Conservation (phyloP, 2,113 vertebrate species). For the Corythornis vintsioides region DNA sequence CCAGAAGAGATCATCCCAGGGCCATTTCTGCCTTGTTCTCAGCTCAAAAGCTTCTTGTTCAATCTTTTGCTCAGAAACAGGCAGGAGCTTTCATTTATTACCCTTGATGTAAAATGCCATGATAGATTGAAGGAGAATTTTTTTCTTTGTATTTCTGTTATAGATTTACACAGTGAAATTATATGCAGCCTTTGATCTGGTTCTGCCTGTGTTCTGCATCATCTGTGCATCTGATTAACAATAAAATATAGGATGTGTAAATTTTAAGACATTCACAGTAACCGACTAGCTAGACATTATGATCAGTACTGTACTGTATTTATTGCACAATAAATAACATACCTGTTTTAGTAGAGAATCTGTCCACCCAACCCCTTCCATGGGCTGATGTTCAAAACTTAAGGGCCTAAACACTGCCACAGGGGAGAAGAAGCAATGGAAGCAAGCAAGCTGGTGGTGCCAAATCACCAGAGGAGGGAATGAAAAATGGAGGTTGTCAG, state of each 20-base stretch:
- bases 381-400: not conserved
- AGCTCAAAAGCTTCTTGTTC: not conserved
- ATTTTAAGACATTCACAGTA: not conserved
- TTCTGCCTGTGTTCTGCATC: not conserved
- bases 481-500: not conserved
- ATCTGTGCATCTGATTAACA: not conserved
- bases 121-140: not conserved
- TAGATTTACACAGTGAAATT: not conserved
- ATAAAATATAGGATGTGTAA: not conserved
- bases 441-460: not conserved
- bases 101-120: not conserved
- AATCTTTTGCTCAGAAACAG: not conserved
- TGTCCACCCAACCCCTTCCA: not conserved
- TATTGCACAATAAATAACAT: not conserved
- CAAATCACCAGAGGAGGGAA: not conserved
- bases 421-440: not conserved
- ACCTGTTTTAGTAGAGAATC: not conserved
- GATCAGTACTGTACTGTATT: not conserved
- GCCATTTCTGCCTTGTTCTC: not conserved
- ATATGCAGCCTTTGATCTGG: slow-evolving; percentile 1
- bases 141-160: slow-evolving; percentile 9
- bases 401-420: not conserved
- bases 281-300: not conserved
- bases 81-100: not conserved
- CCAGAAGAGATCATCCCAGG: not conserved